Base-by-base conservation (phyloP, 2,888 invertebrate species). In the Hypolimnas misippus region DNA sequence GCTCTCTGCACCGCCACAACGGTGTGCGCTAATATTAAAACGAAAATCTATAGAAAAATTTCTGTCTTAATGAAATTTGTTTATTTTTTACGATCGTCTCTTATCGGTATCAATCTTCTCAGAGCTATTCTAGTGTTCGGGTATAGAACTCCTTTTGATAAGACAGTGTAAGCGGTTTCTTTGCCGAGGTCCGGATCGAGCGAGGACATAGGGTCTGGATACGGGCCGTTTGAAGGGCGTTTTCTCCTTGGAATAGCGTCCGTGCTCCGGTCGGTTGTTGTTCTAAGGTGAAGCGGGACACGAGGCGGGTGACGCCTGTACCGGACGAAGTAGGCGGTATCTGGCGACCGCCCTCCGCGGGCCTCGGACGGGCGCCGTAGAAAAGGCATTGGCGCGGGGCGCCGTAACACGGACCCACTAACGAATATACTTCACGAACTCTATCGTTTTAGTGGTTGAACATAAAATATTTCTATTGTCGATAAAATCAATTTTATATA, bases 251-350 rank as follows among this genome's bases (percentile, higher is more conserved):
- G 62, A 76, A 74, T 77, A 77, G 76, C 76, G 73, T 71, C 75
- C 74, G 63, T 52, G 66, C 77, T 76, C 76, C 74, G 77, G 77
- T 76, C 79, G 78, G 77, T 79, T 77, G 77, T 76, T 81, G 83
- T 81, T 66, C 81, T 57, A 62, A 68, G 62, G 83, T 84, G 80
- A 83, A 86, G 86, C 87, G 88, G 89, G 86, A 89, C 87, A 87
- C 88, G 88, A 88, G 85, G 83, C 87, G 81, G 82, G 83, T 81
- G 88, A 85, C 89, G 88, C 88, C 87, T 87, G 89, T 90, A 89
- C 89, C 89, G 87, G 89, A 89, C 89, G 88, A 90, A 86, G 91
- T 91, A 89, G 91, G 90, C 89, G 90, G 89, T 82, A 84, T 86
- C 89, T 79, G 85, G 84, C 90, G 89, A 85, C 87, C 89, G 89